A percentile compares a stretch with the other conserved stretches of the same genome.
phyloP scores from a whole-genome alignment of 1,140 invertebrate species.

The Oreohelix idahoensis region DNA sequence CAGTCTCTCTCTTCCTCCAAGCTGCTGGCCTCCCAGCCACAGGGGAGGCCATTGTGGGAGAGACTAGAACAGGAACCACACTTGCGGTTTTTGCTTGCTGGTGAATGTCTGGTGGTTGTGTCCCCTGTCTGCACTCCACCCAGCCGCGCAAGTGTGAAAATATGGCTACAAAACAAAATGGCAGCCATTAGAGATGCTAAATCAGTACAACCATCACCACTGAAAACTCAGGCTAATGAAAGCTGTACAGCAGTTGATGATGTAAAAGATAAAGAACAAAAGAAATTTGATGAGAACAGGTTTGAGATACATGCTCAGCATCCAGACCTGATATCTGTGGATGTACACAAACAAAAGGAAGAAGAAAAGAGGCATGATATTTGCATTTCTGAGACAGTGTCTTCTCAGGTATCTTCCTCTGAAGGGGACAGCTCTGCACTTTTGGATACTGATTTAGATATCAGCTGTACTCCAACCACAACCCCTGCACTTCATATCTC shows the following conservation, averaged over 20 bases:
- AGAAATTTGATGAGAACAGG: neutral
- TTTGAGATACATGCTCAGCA: conserved; percentile 2
- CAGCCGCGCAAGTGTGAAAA: conserved; percentile 39
- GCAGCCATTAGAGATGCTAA: neutral
- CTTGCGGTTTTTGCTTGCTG: conserved; percentile 54
- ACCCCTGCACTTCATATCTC: neutral
- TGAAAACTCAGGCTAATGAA: neutral
- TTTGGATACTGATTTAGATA: conserved; percentile 13
- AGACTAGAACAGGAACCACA: conserved; percentile 56
- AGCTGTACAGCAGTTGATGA: neutral
- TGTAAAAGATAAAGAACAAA: neutral
- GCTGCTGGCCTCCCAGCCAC: conserved; percentile 50
- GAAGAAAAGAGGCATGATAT: neutral
- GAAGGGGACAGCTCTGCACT: neutral
- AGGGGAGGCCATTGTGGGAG: conserved; percentile 48
- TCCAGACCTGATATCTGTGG: neutral
- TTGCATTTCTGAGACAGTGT: neutral
- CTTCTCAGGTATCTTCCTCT: neutral
- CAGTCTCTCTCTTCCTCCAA: conserved; percentile 43
- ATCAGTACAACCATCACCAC: neutral
- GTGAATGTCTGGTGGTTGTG: conserved; percentile 56
- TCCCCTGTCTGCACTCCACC: conserved; percentile 64
- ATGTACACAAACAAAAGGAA: neutral
- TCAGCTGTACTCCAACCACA: neutral
- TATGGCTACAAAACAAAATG: conserved; percentile 52